A percentile compares a stretch with the other conserved stretches of the same genome.
Evolutionary conservation across 2,888 invertebrate genomes (phyloP).

Genomic region (Gibbula magus): DNA sequence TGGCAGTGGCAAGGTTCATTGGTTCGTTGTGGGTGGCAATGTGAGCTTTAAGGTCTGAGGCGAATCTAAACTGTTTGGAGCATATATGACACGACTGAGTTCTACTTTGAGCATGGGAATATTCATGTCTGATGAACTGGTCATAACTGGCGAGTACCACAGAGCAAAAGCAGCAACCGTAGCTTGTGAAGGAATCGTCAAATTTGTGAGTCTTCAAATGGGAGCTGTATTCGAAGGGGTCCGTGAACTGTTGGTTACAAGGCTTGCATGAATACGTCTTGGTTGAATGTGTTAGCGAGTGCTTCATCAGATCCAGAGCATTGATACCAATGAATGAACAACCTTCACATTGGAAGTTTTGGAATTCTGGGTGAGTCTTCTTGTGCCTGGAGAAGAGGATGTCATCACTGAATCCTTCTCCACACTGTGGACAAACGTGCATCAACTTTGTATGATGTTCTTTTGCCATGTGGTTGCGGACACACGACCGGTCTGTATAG

Average conservation of each 20-base stretch:
- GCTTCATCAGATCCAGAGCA: conserved; percentile 56
- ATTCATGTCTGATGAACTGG: conserved; percentile 61
- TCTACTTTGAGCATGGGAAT: conserved; percentile 57
- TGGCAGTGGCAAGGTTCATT: conserved; percentile 18
- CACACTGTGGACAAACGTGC: conserved; percentile 61
- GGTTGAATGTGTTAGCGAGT: conserved; percentile 52
- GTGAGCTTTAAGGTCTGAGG: conserved; percentile 56
- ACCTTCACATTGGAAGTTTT: conserved; percentile 53
- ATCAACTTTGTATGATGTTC: conserved; percentile 54
- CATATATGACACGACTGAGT: conserved; percentile 52
- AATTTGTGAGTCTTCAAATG: conserved; percentile 59
- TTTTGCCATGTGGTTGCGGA: conserved; percentile 57
- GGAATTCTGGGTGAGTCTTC: conserved; percentile 57
- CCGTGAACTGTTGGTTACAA: conserved; percentile 53
- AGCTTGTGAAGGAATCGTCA: conserved; percentile 48
- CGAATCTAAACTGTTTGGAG: conserved; percentile 53
- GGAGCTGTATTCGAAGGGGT: conserved; percentile 61
- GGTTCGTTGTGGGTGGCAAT: conserved; percentile 46
- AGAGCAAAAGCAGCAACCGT: conserved; percentile 63
- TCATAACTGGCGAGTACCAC: conserved; percentile 51
- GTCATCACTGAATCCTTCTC: conserved; percentile 53
- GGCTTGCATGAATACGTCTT: conserved; percentile 53
- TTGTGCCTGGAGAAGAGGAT: conserved; percentile 56
- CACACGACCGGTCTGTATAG: conserved; percentile 60
- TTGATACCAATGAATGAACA: conserved; percentile 62